Percentiles rank a stretch among this genome's conserved stretches.
Conservation (phyloP, 2,113 vertebrate genomes). For the Pungitius pungitius region DNA sequence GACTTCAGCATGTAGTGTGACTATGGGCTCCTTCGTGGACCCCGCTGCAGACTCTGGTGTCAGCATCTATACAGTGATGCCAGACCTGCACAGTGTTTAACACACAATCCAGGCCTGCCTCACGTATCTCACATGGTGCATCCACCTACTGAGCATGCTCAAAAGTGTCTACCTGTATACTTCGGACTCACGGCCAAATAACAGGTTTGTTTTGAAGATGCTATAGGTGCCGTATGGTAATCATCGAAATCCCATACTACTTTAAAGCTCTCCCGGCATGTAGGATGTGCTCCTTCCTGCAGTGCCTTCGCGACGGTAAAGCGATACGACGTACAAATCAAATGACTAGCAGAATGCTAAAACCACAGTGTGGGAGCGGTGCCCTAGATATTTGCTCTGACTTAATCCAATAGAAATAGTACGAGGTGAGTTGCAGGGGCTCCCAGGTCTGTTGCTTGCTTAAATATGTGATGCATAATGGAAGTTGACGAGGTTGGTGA, state of each 20-base stretch:
- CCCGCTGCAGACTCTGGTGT: slow-evolving; percentile 80
- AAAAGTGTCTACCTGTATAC: slow-evolving; percentile 24
- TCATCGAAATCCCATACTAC: slow-evolving; percentile 44
- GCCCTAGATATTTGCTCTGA: slow-evolving; percentile 67
- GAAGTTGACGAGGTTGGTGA: slow-evolving; percentile 80
- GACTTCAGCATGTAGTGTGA: slow-evolving; percentile 94
- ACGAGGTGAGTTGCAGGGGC: slow-evolving; percentile 74
- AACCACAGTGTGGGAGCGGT: slow-evolving; percentile 67
- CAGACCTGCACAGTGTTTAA: slow-evolving; percentile 41
- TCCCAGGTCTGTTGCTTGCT: slow-evolving; percentile 69
- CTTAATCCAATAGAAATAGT: slow-evolving; percentile 76
- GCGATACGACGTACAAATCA: slow-evolving; percentile 69
- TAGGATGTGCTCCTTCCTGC: slow-evolving; percentile 51
- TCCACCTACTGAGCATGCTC: slow-evolving; percentile 35
- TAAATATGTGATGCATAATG: slow-evolving; percentile 78
- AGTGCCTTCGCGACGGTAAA: slow-evolving; percentile 59
- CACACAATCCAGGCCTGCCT: slow-evolving; percentile 38
- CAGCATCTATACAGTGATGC: slow-evolving; percentile 70
- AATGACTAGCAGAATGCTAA: slow-evolving; percentile 70
- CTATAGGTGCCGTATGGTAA: slow-evolving; percentile 57
- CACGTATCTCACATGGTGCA: slow-evolving; percentile 47
- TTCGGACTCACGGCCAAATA: too few relatives aligned
- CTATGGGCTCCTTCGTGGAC: slow-evolving; percentile 88
- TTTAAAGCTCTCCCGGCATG: slow-evolving; percentile 50
- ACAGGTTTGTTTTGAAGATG: slow-evolving; percentile 52